phyloP scores from a whole-genome alignment of 2,888 invertebrate species.

The Morinoia aosen region DNA sequence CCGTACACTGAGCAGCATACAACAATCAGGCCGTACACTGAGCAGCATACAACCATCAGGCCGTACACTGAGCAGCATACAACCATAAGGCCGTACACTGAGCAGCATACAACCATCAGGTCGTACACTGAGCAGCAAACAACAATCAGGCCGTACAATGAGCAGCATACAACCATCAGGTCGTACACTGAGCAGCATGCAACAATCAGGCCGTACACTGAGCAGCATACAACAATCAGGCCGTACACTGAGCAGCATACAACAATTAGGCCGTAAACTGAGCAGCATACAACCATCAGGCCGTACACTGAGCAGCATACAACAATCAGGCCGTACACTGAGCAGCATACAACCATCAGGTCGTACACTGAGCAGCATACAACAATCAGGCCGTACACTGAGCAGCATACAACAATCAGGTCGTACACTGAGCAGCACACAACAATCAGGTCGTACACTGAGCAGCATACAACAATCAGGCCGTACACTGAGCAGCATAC shows the following conservation, averaged over 20 bases:
- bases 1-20: too few species aligned
- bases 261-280: background rate
- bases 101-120: background rate
- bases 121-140: too few species aligned
- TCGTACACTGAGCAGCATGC: too few species aligned
- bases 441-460: background rate
- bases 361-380: too few species aligned
- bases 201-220: background rate
- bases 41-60: background rate
- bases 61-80: too few species aligned
- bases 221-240: background rate
- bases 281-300: background rate
- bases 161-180: background rate
- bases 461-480: background rate
- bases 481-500: too few species aligned
- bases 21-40: background rate
- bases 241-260: too few species aligned
- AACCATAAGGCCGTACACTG: background rate
- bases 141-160: background rate
- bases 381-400: background rate
- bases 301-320: too few species aligned
- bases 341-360: background rate
- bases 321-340: background rate
- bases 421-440: too few species aligned
- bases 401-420: background rate